These are phyloP conservation scores for Melanotaenia nigrans DNA, from an alignment of 2,797 vertebrate species.

Conservation along the genomic window DNA sequence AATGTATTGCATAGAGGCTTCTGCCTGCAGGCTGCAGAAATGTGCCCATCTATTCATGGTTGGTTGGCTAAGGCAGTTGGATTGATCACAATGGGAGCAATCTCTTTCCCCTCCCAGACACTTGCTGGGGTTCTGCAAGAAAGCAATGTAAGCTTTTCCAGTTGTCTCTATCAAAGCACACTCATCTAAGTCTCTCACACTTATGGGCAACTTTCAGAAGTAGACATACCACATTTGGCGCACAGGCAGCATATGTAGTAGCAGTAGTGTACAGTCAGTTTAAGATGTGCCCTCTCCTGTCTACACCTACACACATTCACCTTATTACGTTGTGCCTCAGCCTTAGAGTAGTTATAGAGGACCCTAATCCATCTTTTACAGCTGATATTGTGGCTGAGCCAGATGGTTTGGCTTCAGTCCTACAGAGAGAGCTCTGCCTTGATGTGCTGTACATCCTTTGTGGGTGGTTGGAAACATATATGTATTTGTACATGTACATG, in stretches of 20 bases:
- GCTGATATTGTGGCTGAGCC: conserved; percentile 64
- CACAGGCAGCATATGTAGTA: conserved; percentile 35
- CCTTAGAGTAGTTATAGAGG: conserved; percentile 57
- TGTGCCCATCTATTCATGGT: conserved; percentile 57
- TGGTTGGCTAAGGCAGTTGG: conserved; percentile 54
- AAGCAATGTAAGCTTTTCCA: conserved; percentile 56
- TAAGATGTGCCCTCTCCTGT: conserved; percentile 27
- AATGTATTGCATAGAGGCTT: not conserved
- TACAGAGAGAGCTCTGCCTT: conserved; percentile 46
- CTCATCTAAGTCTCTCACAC: conserved; percentile 58
- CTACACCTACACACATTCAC: conserved; percentile 33
- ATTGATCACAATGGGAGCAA: conserved; percentile 71
- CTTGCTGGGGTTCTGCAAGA: conserved; percentile 58
- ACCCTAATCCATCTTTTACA: conserved; percentile 72
- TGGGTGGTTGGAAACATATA: conserved; percentile 10
- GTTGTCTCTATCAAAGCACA: conserved; percentile 63
- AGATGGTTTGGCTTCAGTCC: conserved; percentile 54
- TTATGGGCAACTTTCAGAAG: conserved; percentile 44
- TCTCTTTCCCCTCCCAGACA: conserved; percentile 47
- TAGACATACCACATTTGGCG: conserved; percentile 48
- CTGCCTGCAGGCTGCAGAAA: conserved; percentile 47
- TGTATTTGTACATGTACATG: conserved; percentile 4
- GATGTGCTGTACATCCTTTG: conserved; percentile 2
- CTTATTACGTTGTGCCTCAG: conserved; percentile 57
- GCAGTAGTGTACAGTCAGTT: conserved; percentile 44